Evolutionary conservation across 2,797 vertebrate genomes (phyloP), one percentile per base, ranked within the genome.

Genomic region (Hyperoplus immaculatus): DNA sequence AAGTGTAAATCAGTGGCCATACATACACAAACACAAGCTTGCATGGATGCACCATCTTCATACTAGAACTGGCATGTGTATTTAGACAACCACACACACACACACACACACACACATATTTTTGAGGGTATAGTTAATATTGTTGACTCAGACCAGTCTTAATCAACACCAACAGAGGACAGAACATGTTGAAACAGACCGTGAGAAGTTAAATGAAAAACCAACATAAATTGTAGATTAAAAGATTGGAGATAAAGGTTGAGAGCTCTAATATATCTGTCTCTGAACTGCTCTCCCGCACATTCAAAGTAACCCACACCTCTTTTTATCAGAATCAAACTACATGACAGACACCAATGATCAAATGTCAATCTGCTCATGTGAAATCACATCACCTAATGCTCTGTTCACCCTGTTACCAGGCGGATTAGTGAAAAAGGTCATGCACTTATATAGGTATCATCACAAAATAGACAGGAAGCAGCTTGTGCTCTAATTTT

Each of bases 401-500:
- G 0, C 49, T 70, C 21, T 49, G 1, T 68, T 67, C 21, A 10
- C 67, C 68, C 50, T 38, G 78, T 59, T 58, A 49, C 62, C 42
- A 15, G 54, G 61, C 8, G 29, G 79, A 87, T 82, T 53, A 77
- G 38, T 54, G 42, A 67, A 81, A 77, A 77, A 72, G 58, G 82
- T 73, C 64, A 55, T 67, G 62, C n/a, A n/a, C 78, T 85, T 74
- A 76, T 47, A 69, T 75, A 72, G 53, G 18, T 69, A 62, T 69
- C 69, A 63, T 77, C 58, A 51, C 18, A n/a, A 56, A 14, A 50
- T 60, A 58, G 57, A 62, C 39, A 42, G 43, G 18, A 39, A 56
- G 39, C 36, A 70, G 54, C 46, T 39, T 57, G 46, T 50, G 54
- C 12, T 67, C 78, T 72, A 75, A 76, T 75, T 78, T 80, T 75